Base-by-base conservation (phyloP, 1,140 invertebrate genomes). In the Polypedilum vanderplanki region DNA sequence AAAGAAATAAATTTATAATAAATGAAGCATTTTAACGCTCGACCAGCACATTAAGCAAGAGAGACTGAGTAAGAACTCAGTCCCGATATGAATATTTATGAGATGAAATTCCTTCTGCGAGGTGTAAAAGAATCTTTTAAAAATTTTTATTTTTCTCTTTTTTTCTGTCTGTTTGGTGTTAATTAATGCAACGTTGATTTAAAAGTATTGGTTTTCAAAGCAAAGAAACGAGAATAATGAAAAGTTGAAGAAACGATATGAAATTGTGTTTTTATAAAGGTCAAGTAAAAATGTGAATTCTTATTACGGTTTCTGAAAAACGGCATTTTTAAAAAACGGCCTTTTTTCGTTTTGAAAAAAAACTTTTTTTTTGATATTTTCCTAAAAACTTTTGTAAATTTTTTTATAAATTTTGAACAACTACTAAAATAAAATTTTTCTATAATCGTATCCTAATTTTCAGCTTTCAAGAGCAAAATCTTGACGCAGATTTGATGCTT, bases 141-240 rank as follows among this genome's bases (percentile, higher is more conserved):
- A 57, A 57, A 57, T n/a, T 9, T n/a, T 57, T n/a, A 4, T 57
- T 57, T 57, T 57, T 57, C 46, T 57, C 12, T 57, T 57, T 57
- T 57, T 57, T 57, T 57, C n/a, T 46, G n/a, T 57, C n/a, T 15
- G 12, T 57, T 57, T 46, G 9, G 41, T 57, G 46, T 57, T 57
- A 57, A 57, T 57, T 57, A 57, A 57, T 57, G 46, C 46, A 57
- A 57, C 24, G 46, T 57, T 57, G 46, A 57, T 57, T 57, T 57
- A 57, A 57, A 57, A 5, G n/a, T 57, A 57, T 57, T 57, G 46
- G 46, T n/a, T 57, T 57, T 57, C 10, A n/a, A n/a, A 15, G n/a
- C n/a, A 57, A 57, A 57, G 15, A 46, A 46, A 10, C 10, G n/a
- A 12, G 46, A 57, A 57, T 12, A 57, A 57, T n/a, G n/a, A 46